Evolutionary conservation across 23 tunicate genomes (phyloP).

Genomic region (Trididemnum nubilum): DNA sequence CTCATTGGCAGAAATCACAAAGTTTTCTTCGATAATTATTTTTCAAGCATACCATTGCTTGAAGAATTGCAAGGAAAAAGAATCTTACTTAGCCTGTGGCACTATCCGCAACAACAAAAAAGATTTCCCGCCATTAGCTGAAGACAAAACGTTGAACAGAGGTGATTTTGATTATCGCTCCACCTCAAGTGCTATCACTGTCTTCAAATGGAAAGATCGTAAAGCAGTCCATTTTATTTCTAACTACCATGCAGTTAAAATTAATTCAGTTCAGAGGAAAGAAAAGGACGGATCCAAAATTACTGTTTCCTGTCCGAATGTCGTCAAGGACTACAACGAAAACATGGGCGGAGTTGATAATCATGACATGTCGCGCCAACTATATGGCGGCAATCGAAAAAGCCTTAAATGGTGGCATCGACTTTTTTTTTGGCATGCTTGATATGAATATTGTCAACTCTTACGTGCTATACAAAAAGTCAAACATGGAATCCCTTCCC

Average conservation of each 20-base stretch:
- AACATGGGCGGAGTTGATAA: constrained; percentile 28
- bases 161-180: constrained; percentile 20
- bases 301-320: not conserved
- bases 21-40: constrained; percentile 30
- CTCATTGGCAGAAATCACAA: constrained; percentile 1
- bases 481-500: not conserved
- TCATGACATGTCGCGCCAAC: constrained; percentile 1
- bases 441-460: constrained; percentile 15
- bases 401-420: constrained; percentile 26
- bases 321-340: constrained; percentile 16
- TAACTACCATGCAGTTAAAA: constrained; percentile 1
- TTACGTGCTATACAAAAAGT: constrained; percentile 2
- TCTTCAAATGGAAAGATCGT: constrained; percentile 18
- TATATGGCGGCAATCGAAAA: constrained; percentile 12
- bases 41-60: not conserved
- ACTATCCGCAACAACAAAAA: constrained; percentile 19
- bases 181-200: not conserved
- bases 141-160: not conserved
- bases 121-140: constrained; percentile 6
- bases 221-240: constrained; percentile 35
- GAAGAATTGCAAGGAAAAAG: not conserved
- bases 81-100: constrained; percentile 33
- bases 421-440: constrained; percentile 24
- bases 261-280: not conserved
- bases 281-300: constrained; percentile 1